These are phyloP conservation scores for Chaitophorus viminalis DNA, from an alignment of 2,888 invertebrate genomes.

Conservation along the genomic window DNA sequence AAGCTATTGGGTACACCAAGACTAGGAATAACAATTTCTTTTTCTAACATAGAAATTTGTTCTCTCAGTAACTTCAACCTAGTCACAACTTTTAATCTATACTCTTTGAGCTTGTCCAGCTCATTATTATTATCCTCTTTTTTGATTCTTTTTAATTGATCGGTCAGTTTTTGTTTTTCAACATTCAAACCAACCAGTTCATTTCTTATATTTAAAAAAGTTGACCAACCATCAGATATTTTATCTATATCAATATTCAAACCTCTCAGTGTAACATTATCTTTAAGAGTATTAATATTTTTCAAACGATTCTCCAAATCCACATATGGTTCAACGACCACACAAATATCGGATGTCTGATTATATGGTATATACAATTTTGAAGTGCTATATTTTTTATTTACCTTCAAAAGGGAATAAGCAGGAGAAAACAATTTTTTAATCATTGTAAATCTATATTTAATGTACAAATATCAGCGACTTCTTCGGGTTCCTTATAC, in stretches of 20 bases:
- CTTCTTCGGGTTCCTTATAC: conserved; percentile 54
- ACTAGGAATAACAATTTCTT: conserved; percentile 74
- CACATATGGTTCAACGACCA: conserved; percentile 76
- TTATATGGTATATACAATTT: conserved; percentile 75
- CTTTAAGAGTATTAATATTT: conserved; percentile 70
- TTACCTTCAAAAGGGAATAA: conserved; percentile 19
- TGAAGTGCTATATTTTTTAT: conserved; percentile 50
- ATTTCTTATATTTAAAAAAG: conserved; percentile 72
- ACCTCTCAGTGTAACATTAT: conserved; percentile 72
- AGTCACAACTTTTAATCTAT: conserved; percentile 71
- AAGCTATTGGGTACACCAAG: conserved; percentile 78
- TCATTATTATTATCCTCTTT: conserved; percentile 68
- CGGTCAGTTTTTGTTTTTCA: conserved; percentile 70
- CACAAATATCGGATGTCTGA: conserved; percentile 76
- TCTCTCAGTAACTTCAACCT: conserved; percentile 75
- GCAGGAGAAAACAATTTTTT: conserved; percentile 36
- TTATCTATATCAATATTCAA: conserved; percentile 71
- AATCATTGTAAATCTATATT: conserved; percentile 59
- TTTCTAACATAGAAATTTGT: conserved; percentile 78
- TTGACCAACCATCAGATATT: conserved; percentile 73
- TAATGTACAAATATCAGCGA: conserved; percentile 58
- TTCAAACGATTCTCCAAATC: conserved; percentile 73
- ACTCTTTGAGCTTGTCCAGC: conserved; percentile 71
- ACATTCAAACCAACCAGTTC: conserved; percentile 71
- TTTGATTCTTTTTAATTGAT: conserved; percentile 69